Evolutionary conservation across 1,140 invertebrate genomes (phyloP).

Genomic region (Cherax quadricarinatus): DNA sequence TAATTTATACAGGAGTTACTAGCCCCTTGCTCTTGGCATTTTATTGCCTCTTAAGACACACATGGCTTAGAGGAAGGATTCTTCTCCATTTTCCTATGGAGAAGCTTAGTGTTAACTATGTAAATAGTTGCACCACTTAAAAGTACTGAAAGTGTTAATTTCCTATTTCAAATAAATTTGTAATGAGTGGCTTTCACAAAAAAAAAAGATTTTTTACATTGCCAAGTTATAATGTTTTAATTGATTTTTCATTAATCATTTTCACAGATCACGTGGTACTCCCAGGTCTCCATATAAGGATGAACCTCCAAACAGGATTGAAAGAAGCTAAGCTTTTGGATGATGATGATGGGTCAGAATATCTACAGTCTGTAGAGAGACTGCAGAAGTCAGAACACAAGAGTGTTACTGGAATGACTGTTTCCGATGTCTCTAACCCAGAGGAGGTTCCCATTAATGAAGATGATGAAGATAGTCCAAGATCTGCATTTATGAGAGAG

Average conservation of each 20-base stretch:
- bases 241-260: background rate
- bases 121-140: too few relatives aligned
- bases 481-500: constrained; percentile 29
- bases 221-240: background rate
- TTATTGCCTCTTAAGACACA: too few relatives aligned
- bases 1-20: too few relatives aligned
- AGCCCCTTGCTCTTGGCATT: too few relatives aligned
- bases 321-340: constrained; percentile 52
- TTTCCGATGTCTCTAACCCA: background rate
- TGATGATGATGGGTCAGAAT: constrained; percentile 30
- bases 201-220: too few relatives aligned
- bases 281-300: constrained; percentile 45
- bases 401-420: background rate
- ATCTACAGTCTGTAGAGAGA: constrained; percentile 11
- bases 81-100: too few relatives aligned
- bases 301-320: constrained; percentile 53
- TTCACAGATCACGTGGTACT: constrained; percentile 36
- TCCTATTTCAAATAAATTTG: too few relatives aligned
- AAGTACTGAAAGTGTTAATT: too few relatives aligned
- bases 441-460: background rate
- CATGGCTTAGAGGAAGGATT: too few relatives aligned
- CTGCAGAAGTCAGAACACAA: background rate
- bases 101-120: too few relatives aligned
- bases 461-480: background rate
- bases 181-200: too few relatives aligned